Evolutionary conservation across 2,888 invertebrate genomes (phyloP).

Genomic region (Hydriomena furcata): DNA sequence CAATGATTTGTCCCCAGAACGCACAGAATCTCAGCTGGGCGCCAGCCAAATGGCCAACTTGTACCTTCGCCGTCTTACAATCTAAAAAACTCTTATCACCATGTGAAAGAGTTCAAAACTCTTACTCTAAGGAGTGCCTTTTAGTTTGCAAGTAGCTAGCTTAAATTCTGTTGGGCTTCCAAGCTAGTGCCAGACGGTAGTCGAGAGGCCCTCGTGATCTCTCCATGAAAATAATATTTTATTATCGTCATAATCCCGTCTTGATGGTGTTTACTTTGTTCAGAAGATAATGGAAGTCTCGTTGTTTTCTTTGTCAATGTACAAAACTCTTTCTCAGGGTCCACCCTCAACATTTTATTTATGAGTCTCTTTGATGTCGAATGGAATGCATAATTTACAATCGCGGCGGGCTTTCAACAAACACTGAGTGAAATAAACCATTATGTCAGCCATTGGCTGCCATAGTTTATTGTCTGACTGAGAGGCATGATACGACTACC

Average conservation of each 20-base stretch:
- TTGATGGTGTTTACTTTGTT: conserved; percentile 52
- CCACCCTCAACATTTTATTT: conserved; percentile 7
- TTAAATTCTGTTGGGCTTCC: conserved; percentile 66
- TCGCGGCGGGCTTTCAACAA: conserved; percentile 8
- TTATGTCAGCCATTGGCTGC: conserved; percentile 1
- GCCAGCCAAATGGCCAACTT: conserved; percentile 74
- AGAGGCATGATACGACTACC: background rate
- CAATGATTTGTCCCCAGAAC: conserved; percentile 79
- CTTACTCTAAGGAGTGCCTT: background rate
- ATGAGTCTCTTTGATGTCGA: conserved; percentile 14
- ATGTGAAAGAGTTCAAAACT: conserved; percentile 41
- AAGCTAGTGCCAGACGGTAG: conserved; percentile 55
- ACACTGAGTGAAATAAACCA: conserved; percentile 8
- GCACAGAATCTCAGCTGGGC: conserved; percentile 75
- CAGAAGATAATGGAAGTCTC: conserved; percentile 34
- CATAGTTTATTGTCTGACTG: background rate
- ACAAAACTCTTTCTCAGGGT: conserved; percentile 27
- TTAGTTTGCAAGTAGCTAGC: conserved; percentile 59
- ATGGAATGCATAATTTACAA: conserved; percentile 16
- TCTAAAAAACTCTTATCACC: conserved; percentile 29
- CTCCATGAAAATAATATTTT: conserved; percentile 77
- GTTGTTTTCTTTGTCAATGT: conserved; percentile 28
- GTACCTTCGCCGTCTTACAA: conserved; percentile 41
- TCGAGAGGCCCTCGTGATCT: conserved; percentile 65
- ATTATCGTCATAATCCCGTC: conserved; percentile 59